Percentiles rank a stretch among this genome's conserved stretches.
Conservation (phyloP, 2,888 invertebrate species). For the Dioctria linearis region DNA sequence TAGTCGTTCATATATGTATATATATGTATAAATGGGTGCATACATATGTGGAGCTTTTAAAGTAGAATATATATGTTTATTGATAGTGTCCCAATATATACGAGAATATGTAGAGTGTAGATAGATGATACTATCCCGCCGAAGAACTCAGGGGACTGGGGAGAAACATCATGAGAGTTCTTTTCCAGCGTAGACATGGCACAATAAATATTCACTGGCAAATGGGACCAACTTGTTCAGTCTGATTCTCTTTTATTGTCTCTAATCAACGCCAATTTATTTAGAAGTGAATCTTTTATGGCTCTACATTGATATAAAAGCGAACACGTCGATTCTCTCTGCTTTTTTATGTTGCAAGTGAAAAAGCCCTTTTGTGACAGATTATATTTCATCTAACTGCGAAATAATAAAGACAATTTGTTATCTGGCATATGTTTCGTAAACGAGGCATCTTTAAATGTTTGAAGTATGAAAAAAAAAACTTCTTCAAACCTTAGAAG, state of each 20-base stretch:
- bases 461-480: background rate
- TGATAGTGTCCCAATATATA: too few species aligned
- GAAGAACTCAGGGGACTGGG: background rate
- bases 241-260: conserved; percentile 50
- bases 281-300: conserved; percentile 46
- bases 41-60: too few species aligned
- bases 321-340: conserved; percentile 23
- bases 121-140: too few species aligned
- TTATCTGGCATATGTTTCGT: conserved; percentile 15
- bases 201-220: conserved; percentile 31
- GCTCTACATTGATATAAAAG: conserved; percentile 36
- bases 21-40: too few species aligned
- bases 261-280: conserved; percentile 57
- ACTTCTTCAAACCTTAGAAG: too few species aligned
- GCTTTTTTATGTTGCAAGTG: too few species aligned
- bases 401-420: conserved; percentile 31
- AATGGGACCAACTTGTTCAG: conserved; percentile 20
- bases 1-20: background rate
- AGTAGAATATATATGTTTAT: too few species aligned
- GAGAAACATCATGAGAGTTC: background rate
- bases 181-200: conserved; percentile 9
- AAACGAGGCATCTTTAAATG: conserved; percentile 8
- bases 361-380: conserved; percentile 12
- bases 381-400: background rate
- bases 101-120: too few species aligned